Evolutionary conservation across 2,113 vertebrate genomes (phyloP).

Genomic region (Saimiri boliviensis): DNA sequence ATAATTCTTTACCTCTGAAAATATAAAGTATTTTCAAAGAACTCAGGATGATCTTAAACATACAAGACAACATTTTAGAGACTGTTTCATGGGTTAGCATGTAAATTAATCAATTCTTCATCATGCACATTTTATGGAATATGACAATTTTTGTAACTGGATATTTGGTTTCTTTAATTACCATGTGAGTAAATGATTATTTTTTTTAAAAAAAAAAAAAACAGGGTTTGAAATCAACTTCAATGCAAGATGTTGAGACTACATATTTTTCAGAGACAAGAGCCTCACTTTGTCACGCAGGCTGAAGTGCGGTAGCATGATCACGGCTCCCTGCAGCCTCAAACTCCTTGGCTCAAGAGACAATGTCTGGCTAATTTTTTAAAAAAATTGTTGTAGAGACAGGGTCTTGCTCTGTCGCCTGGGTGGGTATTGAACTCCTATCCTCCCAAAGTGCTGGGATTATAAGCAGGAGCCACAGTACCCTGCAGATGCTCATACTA

Average conservation of each 20-base stretch:
- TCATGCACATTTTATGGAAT: background rate
- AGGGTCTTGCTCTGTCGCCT: no score
- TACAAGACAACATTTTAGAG: background rate
- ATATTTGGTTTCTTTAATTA: conserved; percentile 18
- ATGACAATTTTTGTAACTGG: background rate
- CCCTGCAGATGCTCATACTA: background rate
- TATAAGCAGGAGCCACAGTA: no score
- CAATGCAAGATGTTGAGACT: background rate
- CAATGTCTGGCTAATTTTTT: no score
- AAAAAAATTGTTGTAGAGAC: no score
- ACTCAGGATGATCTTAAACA: conserved; percentile 11
- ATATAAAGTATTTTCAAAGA: background rate
- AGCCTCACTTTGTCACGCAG: no score
- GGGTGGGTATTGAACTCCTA: no score
- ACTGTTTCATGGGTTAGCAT: background rate
- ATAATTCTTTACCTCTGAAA: background rate
- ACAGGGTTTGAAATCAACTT: background rate
- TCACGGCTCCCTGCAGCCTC: no score
- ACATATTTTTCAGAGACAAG: no score
- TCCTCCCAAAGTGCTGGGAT: no score
- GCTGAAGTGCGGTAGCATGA: no score
- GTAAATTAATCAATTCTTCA: background rate
- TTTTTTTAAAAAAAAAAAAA: no score
- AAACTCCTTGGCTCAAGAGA: no score
- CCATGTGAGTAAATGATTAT: background rate